Conservation (phyloP, 37 sponge, comb jelly and placozoan genomes). For the Eunapius fragilis region DNA sequence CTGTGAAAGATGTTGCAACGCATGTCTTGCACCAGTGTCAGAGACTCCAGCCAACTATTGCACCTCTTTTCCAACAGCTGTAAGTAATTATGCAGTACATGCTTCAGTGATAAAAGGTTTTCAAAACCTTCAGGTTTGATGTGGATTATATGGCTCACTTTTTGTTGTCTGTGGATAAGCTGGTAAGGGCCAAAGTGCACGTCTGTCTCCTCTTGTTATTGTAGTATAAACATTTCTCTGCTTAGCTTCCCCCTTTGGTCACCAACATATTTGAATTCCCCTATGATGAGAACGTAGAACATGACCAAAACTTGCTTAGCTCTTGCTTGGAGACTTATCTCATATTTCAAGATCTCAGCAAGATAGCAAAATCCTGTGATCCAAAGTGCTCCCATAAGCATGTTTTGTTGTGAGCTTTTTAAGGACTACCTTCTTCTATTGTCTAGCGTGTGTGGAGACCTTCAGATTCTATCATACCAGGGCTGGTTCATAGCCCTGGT, state of each 20-base stretch:
- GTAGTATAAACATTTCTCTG: background rate
- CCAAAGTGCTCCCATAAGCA: background rate
- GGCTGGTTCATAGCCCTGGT: slow-evolving; percentile 52
- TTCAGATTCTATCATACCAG: slow-evolving; percentile 17
- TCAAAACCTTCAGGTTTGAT: slow-evolving; percentile 21
- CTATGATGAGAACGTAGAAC: background rate
- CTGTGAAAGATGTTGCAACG: background rate
- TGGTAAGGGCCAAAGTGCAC: slow-evolving; percentile 22
- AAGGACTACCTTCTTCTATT: background rate
- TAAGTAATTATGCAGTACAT: background rate
- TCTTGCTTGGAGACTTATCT: background rate
- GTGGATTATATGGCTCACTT: slow-evolving; percentile 49
- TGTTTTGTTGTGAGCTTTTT: background rate
- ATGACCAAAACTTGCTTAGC: background rate
- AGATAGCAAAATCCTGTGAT: background rate
- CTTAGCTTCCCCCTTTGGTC: background rate
- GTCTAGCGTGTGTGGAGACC: background rate
- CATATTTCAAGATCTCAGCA: background rate
- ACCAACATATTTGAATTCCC: background rate
- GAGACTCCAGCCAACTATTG: background rate
- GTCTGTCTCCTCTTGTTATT: background rate
- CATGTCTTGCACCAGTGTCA: slow-evolving; percentile 23
- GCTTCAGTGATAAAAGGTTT: background rate
- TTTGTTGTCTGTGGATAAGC: slow-evolving; percentile 27
- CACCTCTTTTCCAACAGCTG: slow-evolving; percentile 41